Conservation (phyloP, 2,113 vertebrate genomes). For the Proterorhinus semilunaris region DNA sequence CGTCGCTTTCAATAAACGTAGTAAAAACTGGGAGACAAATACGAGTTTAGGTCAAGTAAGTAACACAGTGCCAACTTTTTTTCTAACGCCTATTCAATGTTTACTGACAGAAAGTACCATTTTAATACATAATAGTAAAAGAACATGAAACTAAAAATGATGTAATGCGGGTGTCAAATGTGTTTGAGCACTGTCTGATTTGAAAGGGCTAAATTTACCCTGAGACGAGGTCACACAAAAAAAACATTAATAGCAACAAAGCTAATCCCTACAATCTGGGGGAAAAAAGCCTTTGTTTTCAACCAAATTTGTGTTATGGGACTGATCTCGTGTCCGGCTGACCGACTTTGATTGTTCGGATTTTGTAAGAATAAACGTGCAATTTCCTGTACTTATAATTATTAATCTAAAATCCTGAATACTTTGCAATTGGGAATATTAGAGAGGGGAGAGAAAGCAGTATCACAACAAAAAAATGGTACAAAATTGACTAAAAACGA, state of each 20-base stretch:
- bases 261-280: not conserved
- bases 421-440: too few species aligned
- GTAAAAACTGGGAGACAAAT: too few species aligned
- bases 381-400: not conserved
- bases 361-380: not conserved
- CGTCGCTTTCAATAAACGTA: too few species aligned
- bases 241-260: not conserved
- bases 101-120: too few species aligned
- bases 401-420: not conserved
- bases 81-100: too few species aligned
- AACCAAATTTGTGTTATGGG: slow-evolving; percentile 1
- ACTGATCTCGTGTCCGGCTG: not conserved
- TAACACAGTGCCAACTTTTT: not conserved
- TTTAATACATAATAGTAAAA: not conserved
- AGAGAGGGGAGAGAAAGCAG: not conserved
- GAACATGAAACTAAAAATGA: not conserved
- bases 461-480: not conserved
- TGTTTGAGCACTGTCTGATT: not conserved
- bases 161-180: not conserved
- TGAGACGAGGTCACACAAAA: not conserved
- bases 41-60: not conserved
- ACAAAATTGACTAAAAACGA: not conserved
- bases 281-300: slow-evolving; percentile 3
- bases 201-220: slow-evolving; percentile 3
- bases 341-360: not conserved